Evolutionary conservation across 1,140 invertebrate species (phyloP).

Genomic region (Caenorhabditis tropicalis): DNA sequence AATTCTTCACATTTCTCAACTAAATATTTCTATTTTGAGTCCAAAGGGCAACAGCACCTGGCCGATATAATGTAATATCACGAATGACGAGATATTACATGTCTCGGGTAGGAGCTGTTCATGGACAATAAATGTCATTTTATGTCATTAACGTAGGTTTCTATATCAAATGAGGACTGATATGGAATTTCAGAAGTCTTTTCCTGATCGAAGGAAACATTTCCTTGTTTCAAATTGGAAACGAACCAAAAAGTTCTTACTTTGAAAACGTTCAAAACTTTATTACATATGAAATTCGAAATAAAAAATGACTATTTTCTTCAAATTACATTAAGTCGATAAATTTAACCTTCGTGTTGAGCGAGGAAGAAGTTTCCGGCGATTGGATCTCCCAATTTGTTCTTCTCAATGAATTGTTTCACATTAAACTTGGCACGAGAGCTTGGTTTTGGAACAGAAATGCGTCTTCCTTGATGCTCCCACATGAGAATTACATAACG

Average conservation of each 20-base stretch:
- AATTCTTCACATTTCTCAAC: too few species aligned
- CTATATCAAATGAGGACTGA: too few species aligned
- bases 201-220: too few species aligned
- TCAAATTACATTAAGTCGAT: background rate
- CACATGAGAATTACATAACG: slow-evolving; percentile 71
- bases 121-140: background rate
- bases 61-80: slow-evolving; percentile 6
- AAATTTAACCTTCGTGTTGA: slow-evolving; percentile 65
- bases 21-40: too few species aligned
- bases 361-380: slow-evolving; percentile 70
- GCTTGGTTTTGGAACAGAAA: slow-evolving; percentile 66
- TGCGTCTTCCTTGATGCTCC: slow-evolving; percentile 67
- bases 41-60: background rate
- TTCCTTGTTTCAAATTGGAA: too few species aligned
- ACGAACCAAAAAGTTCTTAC: too few species aligned
- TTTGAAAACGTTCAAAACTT: too few species aligned
- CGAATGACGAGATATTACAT: background rate
- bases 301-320: background rate
- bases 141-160: background rate
- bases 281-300: background rate
- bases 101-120: slow-evolving; percentile 26
- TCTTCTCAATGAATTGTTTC: slow-evolving; percentile 71
- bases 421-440: slow-evolving; percentile 68
- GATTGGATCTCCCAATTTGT: slow-evolving; percentile 68
- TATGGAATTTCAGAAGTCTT: too few species aligned